Base-by-base conservation (phyloP, 2,797 vertebrate species). In the Platalea minor region DNA sequence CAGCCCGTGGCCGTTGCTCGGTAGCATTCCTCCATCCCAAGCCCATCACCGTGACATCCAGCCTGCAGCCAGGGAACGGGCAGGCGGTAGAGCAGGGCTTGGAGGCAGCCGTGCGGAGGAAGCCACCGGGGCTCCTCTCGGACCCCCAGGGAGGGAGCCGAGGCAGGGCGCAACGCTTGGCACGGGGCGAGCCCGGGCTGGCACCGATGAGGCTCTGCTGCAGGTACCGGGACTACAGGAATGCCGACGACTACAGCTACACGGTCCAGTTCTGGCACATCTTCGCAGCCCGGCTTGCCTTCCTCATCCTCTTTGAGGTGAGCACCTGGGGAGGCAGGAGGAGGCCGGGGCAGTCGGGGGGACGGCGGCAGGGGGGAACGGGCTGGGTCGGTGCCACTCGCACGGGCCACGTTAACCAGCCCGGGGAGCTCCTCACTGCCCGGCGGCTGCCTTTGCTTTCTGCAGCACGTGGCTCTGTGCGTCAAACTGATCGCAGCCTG, bases 251-350 rank as follows among this genome's bases (percentile, higher is more conserved):
- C 97, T 99, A 98, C 95, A 97, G 84, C 80, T 94, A 98, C 37
- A 99, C 99, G 0, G 95, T 96, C 43, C 98, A 99, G 97, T 99
- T 98, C 97, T 99, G 99, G 99, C 97, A 99, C n/a, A 98, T 99
- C 89, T 98, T 99, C 26, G 99, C 99, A 5, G 96, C 98, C 28
- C 98, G 99, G 20, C 98, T 99, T 43, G 98, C 97, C 54, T 99
- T 99, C 82, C 98, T 99, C 77, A 98, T 99, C 92, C 88, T 99
- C 91, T 99, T 99, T 28, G 99, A 99, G 98, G 99, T 99, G 81
- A 96, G 96, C 6, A 1, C 46, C 29, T 0, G 0, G 23, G 26
- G 24, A 25, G 53, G 59, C 13, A 14, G 53, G 11, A 74, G 53
- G 68, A 35, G 35, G 41, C 67, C 41, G 23, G 24, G 46, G 11